A percentile compares a stretch with the other conserved stretches of the same genome.
Evolutionary conservation across 2,113 vertebrate genomes (phyloP).

Genomic region (Pampusana beccarii): DNA sequence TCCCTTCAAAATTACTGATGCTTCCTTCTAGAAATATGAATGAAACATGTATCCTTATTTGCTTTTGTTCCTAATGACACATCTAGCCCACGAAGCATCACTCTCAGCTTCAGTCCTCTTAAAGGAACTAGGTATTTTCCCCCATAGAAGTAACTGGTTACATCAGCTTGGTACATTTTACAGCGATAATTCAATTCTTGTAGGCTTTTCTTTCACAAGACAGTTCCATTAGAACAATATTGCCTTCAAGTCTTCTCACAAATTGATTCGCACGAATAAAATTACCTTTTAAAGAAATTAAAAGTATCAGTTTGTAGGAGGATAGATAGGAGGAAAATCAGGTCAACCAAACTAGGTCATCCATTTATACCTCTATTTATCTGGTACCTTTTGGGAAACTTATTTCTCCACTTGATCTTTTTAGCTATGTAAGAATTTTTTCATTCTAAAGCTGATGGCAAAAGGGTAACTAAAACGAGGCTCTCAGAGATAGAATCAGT

Average conservation of each 20-base stretch:
- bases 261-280: constrained; percentile 33
- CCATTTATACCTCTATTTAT: constrained; percentile 34
- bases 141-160: background rate
- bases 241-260: background rate
- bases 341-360: constrained; percentile 53
- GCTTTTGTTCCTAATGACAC: background rate
- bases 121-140: background rate
- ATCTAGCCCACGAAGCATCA: background rate
- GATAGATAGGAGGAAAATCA: background rate
- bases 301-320: background rate
- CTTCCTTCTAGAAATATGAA: background rate
- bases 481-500: background rate
- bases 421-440: background rate
- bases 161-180: background rate
- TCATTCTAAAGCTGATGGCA: background rate
- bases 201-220: background rate
- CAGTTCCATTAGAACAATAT: background rate
- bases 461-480: background rate
- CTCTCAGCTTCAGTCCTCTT: background rate
- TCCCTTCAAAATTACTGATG: background rate
- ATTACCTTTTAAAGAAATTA: constrained; percentile 25
- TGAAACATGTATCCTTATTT: background rate
- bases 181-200: constrained; percentile 23
- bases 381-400: constrained; percentile 15
- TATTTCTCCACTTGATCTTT: background rate